Evolutionary conservation across 2,113 vertebrate species (phyloP), one percentile per base, ranked within the genome.

Genomic region (Beaufortia kweichowensis): DNA sequence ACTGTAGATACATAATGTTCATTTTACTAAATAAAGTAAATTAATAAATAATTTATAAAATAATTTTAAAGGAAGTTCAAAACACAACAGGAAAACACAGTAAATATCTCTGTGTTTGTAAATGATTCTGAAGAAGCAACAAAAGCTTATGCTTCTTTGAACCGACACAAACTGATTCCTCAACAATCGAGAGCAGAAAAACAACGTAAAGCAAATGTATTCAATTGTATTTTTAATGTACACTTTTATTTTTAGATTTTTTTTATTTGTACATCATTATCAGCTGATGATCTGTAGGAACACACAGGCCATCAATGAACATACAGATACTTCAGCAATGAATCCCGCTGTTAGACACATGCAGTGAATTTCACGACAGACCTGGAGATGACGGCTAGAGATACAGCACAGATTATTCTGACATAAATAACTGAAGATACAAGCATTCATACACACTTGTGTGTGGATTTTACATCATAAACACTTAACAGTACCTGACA

Each of bases 231-330:
- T 60, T 81, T 72, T 33, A 43, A 72, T 50, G 17, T 33, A 48
- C 53, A 31, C 55, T 66, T 83, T 83, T 74, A 73, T 39, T 73
- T 82, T 74, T 26, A n/a, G n/a, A 17, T 48, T 10, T 12, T 50
- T 63, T 62, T 35, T 50, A 21, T 62, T 41, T 73, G 66, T 72
- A 79, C 77, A 79, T 53, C 63, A 80, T 83, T 10, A 68, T 11
- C 71, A 69, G 67, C 65, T 69, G 75, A 62, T 53, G 21, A 57
- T 77, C 63, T 79, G 69, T 70, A 67, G 74, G n/a, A 73, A 35
- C 74, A 76, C 65, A 76, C 72, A 57, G 57, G 64, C 56, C 48
- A 21, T 76, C 29, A 53, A 81, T 29, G 75, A 75, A 78, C 62
- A 53, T 74, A 71, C 60, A 62, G 55, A 75, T 68, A 68, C 60